Conservation (phyloP, 2,113 vertebrate genomes). For the Gulo gulo region DNA sequence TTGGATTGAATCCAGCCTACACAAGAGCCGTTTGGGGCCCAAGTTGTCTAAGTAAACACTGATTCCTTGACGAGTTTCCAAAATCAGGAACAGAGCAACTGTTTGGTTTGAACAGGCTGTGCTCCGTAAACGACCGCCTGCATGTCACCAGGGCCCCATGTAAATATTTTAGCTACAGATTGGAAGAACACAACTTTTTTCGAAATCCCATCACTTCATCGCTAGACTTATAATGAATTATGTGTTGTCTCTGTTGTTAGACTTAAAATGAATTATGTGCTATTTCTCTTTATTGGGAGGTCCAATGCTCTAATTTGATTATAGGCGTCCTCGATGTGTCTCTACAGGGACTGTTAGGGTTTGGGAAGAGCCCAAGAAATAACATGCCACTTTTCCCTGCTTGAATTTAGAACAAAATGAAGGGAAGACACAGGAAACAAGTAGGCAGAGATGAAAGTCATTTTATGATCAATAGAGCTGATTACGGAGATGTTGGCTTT, state of each 20-base stretch:
- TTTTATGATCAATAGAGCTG: not conserved
- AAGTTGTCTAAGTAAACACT: slow-evolving; percentile 73
- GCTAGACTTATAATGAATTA: slow-evolving; percentile 40
- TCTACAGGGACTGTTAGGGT: not conserved
- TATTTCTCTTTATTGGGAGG: slow-evolving; percentile 48
- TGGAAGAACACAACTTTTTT: slow-evolving; percentile 41
- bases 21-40: slow-evolving; percentile 43
- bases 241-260: slow-evolving; percentile 1
- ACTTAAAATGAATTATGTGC: slow-evolving; percentile 30
- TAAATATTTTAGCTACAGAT: slow-evolving; percentile 73
- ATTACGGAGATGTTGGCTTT: not conserved
- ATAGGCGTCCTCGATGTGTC: not conserved
- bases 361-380: not conserved
- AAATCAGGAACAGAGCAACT: slow-evolving; percentile 57
- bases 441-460: not conserved
- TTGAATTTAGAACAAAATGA: not conserved
- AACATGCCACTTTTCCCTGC: not conserved
- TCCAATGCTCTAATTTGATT: slow-evolving; percentile 35
- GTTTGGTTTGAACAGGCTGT: slow-evolving; percentile 71
- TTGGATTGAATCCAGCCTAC: slow-evolving; percentile 66
- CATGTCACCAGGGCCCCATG: slow-evolving; percentile 25
- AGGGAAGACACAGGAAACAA: not conserved
- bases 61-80: slow-evolving; percentile 71
- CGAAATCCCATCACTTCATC: slow-evolving; percentile 29
- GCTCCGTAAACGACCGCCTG: slow-evolving; percentile 53